Evolutionary conservation across 2,888 invertebrate species (phyloP).

Genomic region (Eubasilissa splendida): DNA sequence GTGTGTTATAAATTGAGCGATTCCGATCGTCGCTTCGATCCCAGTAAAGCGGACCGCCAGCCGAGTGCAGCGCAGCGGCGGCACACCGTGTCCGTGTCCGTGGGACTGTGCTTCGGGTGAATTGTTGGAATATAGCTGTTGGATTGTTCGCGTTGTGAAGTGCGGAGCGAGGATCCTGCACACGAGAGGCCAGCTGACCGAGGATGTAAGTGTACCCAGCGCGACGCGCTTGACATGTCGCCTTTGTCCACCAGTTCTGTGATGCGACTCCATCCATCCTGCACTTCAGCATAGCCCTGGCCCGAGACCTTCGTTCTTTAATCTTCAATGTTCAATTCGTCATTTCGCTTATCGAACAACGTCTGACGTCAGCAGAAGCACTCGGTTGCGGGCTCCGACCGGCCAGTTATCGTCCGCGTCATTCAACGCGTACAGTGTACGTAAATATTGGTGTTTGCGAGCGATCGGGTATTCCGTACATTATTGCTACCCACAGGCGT

Average conservation of each 20-base stretch:
- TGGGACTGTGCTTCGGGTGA: constrained; percentile 10
- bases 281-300: too few relatives aligned
- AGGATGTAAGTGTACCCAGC: background rate
- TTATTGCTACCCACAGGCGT: constrained; percentile 18
- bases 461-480: background rate
- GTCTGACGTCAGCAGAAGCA: constrained; percentile 7
- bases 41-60: constrained; percentile 29
- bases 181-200: background rate
- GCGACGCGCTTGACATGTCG: too few relatives aligned
- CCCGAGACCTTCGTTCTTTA: background rate
- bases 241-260: too few relatives aligned
- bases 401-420: background rate
- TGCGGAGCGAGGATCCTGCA: background rate
- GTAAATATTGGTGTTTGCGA: background rate
- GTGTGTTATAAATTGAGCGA: background rate
- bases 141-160: constrained; percentile 23
- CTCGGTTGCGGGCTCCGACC: background rate
- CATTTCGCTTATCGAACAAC: background rate
- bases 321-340: background rate
- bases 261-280: too few relatives aligned
- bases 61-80: constrained; percentile 42
- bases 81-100: constrained; percentile 28
- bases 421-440: background rate
- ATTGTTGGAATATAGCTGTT: constrained; percentile 43
- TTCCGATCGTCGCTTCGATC: background rate